phyloP scores from a whole-genome alignment of 2,888 invertebrate genomes.

The Yponomeuta sedellus region DNA sequence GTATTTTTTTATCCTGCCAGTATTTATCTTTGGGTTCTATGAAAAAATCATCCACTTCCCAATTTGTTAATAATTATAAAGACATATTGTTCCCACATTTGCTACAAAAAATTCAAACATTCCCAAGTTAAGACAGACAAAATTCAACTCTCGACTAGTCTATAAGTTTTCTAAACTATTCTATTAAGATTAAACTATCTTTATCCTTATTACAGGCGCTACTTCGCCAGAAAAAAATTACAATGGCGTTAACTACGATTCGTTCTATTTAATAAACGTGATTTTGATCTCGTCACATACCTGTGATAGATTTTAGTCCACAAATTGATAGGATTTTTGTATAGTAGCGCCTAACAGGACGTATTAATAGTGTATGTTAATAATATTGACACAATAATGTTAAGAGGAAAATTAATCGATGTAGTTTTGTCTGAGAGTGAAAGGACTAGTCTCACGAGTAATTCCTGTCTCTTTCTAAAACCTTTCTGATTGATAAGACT shows the following conservation, averaged over 20 bases:
- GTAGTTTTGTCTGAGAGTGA: conserved; percentile 27
- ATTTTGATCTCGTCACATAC: neutral
- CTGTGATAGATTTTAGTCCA: neutral
- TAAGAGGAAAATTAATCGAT: conserved; percentile 32
- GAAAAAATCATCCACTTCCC: conserved; percentile 19
- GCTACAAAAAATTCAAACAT: conserved; percentile 23
- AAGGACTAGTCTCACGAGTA: conserved; percentile 50
- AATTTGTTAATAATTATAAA: too few species aligned
- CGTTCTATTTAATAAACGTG: neutral
- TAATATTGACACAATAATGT: conserved; percentile 1
- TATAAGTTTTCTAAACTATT: conserved; percentile 3
- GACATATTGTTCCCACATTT: neutral
- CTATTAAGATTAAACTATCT: neutral
- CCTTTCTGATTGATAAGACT: conserved; percentile 12
- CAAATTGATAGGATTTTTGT: neutral
- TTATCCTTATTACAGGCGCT: neutral
- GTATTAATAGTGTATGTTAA: neutral
- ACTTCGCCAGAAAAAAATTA: neutral
- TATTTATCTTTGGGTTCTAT: conserved; percentile 28
- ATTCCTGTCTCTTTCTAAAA: conserved; percentile 17
- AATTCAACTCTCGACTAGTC: conserved; percentile 6
- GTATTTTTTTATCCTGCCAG: conserved; percentile 28
- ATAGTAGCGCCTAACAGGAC: neutral
- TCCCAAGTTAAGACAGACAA: conserved; percentile 30
- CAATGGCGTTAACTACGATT: neutral